These are phyloP conservation scores for Orgyia antiqua DNA, from an alignment of 2,888 invertebrate species.

Conservation along the genomic window DNA sequence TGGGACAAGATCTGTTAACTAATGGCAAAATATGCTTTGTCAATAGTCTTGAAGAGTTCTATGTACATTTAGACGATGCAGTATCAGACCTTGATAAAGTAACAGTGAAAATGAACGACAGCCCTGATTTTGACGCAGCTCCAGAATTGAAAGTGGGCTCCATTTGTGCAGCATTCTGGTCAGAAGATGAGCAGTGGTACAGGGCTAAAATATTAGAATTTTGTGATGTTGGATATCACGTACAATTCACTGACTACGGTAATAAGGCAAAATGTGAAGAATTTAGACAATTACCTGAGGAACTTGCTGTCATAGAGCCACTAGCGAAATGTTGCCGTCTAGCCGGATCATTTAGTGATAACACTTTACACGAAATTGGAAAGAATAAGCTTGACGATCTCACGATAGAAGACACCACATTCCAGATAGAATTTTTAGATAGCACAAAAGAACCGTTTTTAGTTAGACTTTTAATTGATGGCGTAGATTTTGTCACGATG, in stretches of 20 bases:
- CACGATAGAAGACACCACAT: constrained; percentile 48
- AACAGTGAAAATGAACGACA: constrained; percentile 74
- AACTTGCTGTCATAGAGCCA: constrained; percentile 74
- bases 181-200: constrained; percentile 83
- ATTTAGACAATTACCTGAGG: constrained; percentile 79
- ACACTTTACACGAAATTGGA: constrained; percentile 56
- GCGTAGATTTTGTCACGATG: constrained; percentile 52
- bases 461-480: constrained; percentile 78
- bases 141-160: constrained; percentile 77
- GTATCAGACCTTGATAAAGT: constrained; percentile 78
- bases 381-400: constrained; percentile 54
- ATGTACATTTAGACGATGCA: constrained; percentile 81
- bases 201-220: constrained; percentile 80
- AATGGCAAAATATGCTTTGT: constrained; percentile 83
- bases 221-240: constrained; percentile 74
- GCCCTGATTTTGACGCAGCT: constrained; percentile 68
- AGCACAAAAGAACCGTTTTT: constrained; percentile 76
- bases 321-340: constrained; percentile 81
- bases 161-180: constrained; percentile 81
- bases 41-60: constrained; percentile 84
- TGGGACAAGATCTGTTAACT: constrained; percentile 59
- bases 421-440: constrained; percentile 80
- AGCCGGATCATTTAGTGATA: constrained; percentile 61
- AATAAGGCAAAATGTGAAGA: constrained; percentile 80
- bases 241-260: constrained; percentile 84